These are phyloP conservation scores for Orestias chungarensis DNA, from an alignment of 2,797 vertebrate species.

Conservation along the genomic window DNA sequence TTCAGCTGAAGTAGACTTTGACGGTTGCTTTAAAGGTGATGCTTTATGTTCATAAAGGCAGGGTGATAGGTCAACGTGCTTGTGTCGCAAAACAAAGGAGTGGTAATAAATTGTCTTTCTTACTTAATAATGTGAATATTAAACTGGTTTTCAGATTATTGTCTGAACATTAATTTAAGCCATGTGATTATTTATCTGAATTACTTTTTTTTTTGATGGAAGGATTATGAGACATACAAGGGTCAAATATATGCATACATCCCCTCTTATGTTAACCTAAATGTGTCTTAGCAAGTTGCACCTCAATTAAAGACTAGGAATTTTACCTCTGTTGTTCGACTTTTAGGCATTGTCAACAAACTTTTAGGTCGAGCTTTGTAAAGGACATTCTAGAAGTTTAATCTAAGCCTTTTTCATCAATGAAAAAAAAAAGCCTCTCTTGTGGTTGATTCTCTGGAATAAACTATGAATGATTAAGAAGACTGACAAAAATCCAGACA, in stretches of 20 bases:
- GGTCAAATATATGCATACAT: neutral
- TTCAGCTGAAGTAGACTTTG: slow-evolving; percentile 30
- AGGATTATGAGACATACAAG: neutral
- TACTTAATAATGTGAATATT: slow-evolving; percentile 1
- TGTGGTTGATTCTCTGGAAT: too few species aligned
- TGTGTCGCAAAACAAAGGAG: slow-evolving; percentile 20
- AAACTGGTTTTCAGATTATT: slow-evolving; percentile 18
- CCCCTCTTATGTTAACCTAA: neutral
- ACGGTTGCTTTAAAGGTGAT: slow-evolving; percentile 22
- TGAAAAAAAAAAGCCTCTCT: neutral
- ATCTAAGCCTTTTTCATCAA: neutral
- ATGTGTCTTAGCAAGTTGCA: neutral
- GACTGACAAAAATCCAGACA: neutral
- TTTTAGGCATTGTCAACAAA: neutral
- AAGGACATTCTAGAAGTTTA: too few species aligned
- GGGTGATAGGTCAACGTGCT: slow-evolving; percentile 31
- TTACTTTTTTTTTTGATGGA: neutral
- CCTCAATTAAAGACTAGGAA: neutral
- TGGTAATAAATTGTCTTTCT: slow-evolving; percentile 24
- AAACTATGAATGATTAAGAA: neutral
- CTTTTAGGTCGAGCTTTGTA: neutral
- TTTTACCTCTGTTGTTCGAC: neutral
- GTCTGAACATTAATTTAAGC: neutral
- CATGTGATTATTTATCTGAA: neutral
- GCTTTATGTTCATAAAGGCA: slow-evolving; percentile 27